Evolutionary conservation across 2,888 invertebrate species (phyloP).

Genomic region (Agonopterix arenella): DNA sequence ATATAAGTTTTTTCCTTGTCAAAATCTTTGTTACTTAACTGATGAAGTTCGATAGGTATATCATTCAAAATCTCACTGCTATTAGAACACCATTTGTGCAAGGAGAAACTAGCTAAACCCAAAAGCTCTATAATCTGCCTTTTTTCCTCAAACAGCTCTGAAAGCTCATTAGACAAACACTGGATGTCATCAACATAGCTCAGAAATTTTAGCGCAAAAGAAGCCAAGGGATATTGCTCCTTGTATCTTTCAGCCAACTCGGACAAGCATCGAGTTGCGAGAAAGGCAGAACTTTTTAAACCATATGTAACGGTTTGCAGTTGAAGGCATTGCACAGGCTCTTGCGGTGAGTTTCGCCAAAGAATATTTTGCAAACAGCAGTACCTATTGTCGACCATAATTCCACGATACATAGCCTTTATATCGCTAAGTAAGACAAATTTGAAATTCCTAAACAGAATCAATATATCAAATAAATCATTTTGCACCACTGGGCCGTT

Average conservation of each 20-base stretch:
- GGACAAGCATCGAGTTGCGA: not conserved
- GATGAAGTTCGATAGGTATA: not conserved
- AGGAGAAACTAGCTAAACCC: not conserved
- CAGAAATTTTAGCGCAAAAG: not conserved
- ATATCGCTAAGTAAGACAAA: conserved; percentile 6
- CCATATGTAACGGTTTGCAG: conserved; percentile 15
- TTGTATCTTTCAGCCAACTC: not conserved
- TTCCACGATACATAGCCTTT: conserved; percentile 9
- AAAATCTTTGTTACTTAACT: not conserved
- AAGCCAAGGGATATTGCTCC: not conserved
- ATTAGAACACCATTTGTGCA: conserved; percentile 4
- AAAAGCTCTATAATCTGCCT: not conserved
- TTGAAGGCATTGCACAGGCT: conserved; percentile 8
- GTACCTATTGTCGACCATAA: conserved; percentile 9
- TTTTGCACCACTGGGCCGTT: not conserved
- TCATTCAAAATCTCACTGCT: not conserved
- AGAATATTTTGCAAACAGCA: conserved; percentile 12
- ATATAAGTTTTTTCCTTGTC: not conserved
- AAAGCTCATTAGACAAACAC: not conserved
- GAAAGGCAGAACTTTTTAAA: conserved; percentile 3
- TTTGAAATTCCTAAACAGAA: not conserved
- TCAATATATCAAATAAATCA: conserved; percentile 2
- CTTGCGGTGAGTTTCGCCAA: conserved; percentile 9
- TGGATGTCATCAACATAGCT: not conserved
- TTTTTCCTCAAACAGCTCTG: not conserved